These are phyloP conservation scores for Talpa occidentalis DNA, from an alignment of 2,113 vertebrate genomes.

Conservation along the genomic window DNA sequence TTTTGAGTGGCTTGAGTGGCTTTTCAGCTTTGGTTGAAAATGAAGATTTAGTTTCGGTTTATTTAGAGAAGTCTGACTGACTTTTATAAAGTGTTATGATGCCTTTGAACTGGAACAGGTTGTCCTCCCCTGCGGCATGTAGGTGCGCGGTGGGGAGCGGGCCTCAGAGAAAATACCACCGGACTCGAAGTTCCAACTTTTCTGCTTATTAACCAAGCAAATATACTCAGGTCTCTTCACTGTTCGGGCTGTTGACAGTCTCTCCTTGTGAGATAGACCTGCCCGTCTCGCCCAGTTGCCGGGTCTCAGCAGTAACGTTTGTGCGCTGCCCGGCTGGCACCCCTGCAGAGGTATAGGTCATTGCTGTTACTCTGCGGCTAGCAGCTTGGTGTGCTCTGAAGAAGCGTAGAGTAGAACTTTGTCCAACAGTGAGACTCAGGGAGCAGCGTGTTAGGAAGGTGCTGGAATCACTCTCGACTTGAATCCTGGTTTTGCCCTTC, in stretches of 20 bases:
- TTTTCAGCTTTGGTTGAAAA: neutral
- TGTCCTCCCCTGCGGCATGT: neutral
- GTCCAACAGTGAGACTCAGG: neutral
- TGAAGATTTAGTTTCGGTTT: constrained; percentile 50
- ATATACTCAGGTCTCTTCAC: too few relatives aligned
- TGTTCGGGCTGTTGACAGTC: accelerated
- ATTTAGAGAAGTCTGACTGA: constrained; percentile 37
- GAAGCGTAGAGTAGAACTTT: neutral
- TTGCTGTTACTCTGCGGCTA: neutral
- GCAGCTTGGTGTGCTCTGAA: neutral
- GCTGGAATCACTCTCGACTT: neutral
- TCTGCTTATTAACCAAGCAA: too few relatives aligned
- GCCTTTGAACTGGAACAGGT: constrained; percentile 39
- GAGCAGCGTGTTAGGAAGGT: neutral
- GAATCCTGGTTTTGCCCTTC: neutral
- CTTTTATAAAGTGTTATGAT: constrained; percentile 50
- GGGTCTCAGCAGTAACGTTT: neutral
- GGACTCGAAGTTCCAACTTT: too few relatives aligned
- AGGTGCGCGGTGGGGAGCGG: neutral
- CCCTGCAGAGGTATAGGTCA: accelerated
- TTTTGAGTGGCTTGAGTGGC: accelerated
- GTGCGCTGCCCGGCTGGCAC: neutral
- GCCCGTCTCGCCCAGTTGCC: accelerated
- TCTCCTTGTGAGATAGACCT: neutral
- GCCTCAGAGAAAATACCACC: neutral